Evolutionary conservation across 2,113 vertebrate species (phyloP).

Genomic region (Alexandromys fortis): DNA sequence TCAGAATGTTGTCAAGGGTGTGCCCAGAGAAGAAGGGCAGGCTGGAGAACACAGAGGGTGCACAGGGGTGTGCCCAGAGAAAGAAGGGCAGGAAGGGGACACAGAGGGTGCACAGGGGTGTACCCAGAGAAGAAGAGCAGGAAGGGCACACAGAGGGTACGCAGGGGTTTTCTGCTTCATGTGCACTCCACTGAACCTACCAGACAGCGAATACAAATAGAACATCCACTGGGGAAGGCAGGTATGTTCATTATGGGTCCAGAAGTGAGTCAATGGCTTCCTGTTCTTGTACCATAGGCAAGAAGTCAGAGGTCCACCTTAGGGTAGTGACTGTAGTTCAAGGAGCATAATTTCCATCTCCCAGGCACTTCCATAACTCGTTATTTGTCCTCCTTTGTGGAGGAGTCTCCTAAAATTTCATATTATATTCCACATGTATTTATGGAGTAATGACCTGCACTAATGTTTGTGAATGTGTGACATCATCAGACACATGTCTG

Average conservation of each 20-base stretch:
- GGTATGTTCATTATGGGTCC: background rate
- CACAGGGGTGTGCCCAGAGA: no score
- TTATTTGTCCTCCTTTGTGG: background rate
- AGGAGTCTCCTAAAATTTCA: background rate
- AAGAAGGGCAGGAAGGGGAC: no score
- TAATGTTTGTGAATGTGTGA: background rate
- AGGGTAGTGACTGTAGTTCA: background rate
- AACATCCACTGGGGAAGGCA: background rate
- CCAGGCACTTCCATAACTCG: background rate
- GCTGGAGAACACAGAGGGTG: no score
- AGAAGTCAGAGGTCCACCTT: background rate
- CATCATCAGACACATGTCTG: background rate
- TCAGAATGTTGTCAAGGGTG: background rate
- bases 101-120: fast-evolving
- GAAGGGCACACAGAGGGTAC: fast-evolving
- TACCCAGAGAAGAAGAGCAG: no score
- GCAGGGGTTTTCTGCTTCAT: background rate
- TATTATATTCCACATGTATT: background rate
- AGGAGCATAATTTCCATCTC: background rate
- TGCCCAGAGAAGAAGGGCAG: background rate
- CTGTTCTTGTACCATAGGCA: background rate
- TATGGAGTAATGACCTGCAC: background rate
- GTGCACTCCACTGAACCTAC: background rate
- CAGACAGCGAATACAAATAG: background rate
- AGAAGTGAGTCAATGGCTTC: background rate